Conservation (phyloP, 1,140 invertebrate genomes). For the Gerris buenoi region DNA sequence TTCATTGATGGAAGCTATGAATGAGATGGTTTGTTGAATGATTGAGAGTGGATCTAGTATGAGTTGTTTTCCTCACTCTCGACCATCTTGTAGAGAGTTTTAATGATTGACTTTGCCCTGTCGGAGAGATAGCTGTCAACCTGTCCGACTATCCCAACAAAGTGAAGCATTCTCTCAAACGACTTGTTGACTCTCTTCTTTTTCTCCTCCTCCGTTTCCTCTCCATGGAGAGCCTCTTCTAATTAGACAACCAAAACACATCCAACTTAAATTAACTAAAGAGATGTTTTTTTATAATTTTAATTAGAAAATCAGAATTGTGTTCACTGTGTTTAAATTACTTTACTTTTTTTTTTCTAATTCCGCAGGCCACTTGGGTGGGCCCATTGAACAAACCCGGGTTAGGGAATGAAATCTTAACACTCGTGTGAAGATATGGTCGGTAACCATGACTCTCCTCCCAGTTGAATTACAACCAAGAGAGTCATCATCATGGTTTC, state of each 20-base stretch:
- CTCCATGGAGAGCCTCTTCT: no score
- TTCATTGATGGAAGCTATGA: no score
- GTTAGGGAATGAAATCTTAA: neutral
- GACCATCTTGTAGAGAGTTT: neutral
- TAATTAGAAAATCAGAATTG: neutral
- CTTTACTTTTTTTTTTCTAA: neutral
- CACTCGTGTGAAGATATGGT: no score
- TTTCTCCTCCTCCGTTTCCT: constrained; percentile 7
- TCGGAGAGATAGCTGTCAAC: neutral
- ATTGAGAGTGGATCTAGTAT: neutral
- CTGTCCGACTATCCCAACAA: neutral
- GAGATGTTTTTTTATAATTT: neutral
- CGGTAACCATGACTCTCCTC: no score
- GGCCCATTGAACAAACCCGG: neutral
- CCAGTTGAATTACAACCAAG: no score
- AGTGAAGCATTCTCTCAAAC: neutral
- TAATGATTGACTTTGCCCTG: neutral
- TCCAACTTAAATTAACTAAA: neutral
- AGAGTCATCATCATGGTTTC: no score
- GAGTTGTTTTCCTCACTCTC: neutral
- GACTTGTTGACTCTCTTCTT: constrained; percentile 2
- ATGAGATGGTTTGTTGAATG: neutral
- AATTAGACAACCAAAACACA: neutral
- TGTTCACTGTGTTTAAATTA: neutral
- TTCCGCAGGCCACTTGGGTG: no score